These are phyloP conservation scores for Huso huso DNA, from an alignment of 2,797 vertebrate species.

Conservation along the genomic window DNA sequence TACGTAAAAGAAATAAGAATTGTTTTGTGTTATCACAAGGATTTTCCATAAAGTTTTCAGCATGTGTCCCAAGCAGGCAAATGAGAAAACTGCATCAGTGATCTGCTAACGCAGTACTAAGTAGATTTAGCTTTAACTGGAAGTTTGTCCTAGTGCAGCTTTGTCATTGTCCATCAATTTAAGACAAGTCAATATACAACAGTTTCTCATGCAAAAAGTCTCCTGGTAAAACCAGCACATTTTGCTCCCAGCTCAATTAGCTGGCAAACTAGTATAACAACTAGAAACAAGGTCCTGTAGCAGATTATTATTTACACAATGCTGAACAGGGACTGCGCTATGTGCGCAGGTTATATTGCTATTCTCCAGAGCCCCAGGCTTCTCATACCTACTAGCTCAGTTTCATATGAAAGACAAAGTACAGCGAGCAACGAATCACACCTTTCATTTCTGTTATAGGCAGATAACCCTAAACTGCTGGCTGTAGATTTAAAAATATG, in stretches of 20 bases:
- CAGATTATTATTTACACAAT: too few relatives aligned
- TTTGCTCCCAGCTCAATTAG: slow-evolving; percentile 54
- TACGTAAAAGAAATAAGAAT: not conserved
- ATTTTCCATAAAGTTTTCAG: not conserved
- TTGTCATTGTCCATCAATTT: not conserved
- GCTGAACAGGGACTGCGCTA: too few relatives aligned
- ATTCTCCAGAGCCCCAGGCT: too few relatives aligned
- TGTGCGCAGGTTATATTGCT: too few relatives aligned
- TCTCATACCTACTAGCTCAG: too few relatives aligned
- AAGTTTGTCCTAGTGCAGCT: not conserved
- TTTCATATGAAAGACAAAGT: too few relatives aligned
- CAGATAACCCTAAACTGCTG: too few relatives aligned
- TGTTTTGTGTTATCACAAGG: not conserved
- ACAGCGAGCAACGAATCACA: too few relatives aligned
- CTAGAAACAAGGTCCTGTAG: slow-evolving; percentile 40
- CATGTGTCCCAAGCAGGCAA: not conserved
- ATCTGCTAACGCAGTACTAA: not conserved
- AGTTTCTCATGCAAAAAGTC: not conserved
- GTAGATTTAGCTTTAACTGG: not conserved
- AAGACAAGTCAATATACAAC: not conserved
- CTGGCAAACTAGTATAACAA: slow-evolving; percentile 52
- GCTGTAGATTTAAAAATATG: too few relatives aligned
- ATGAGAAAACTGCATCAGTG: not conserved
- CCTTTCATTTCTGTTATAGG: too few relatives aligned
- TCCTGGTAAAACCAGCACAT: slow-evolving; percentile 19